phyloP scores from a whole-genome alignment of 1,140 invertebrate genomes.

The Pogonus chalceus region DNA sequence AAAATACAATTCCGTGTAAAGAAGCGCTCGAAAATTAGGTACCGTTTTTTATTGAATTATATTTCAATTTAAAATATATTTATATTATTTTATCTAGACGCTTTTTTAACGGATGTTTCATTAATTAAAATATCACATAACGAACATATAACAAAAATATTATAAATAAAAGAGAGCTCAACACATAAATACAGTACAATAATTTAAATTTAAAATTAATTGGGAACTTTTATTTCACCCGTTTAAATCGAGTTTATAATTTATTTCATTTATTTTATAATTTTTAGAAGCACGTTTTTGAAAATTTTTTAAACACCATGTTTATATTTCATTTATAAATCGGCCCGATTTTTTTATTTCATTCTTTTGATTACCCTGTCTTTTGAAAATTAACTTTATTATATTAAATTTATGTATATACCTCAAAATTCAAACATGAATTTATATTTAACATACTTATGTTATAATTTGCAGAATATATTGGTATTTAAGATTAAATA shows the following conservation, averaged over 20 bases:
- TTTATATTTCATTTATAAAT: too few species aligned
- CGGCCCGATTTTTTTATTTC: too few species aligned
- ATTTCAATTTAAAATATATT: conserved; percentile 18
- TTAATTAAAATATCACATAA: conserved; percentile 16
- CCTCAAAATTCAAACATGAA: too few species aligned
- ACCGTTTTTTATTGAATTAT: conserved; percentile 10
- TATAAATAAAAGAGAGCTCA: conserved; percentile 7
- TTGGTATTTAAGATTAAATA: too few species aligned
- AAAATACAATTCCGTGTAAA: conserved; percentile 20
- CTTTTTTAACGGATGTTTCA: conserved; percentile 12
- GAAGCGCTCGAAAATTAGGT: not conserved
- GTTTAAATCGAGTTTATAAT: too few species aligned
- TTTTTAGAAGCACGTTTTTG: not conserved
- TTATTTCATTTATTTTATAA: not conserved
- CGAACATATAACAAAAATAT: conserved; percentile 3
- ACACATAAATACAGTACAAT: conserved; percentile 4
- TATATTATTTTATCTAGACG: conserved; percentile 15
- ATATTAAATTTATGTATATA: too few species aligned
- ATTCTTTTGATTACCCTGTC: too few species aligned
- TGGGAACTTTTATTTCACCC: not conserved
- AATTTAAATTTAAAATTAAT: conserved; percentile 1
- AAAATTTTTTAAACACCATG: too few species aligned
- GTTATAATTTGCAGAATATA: too few species aligned
- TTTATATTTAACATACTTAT: too few species aligned
- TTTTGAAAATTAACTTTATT: too few species aligned